Evolutionary conservation across 2,888 invertebrate species (phyloP).

Genomic region (Ectemnius lituratus): DNA sequence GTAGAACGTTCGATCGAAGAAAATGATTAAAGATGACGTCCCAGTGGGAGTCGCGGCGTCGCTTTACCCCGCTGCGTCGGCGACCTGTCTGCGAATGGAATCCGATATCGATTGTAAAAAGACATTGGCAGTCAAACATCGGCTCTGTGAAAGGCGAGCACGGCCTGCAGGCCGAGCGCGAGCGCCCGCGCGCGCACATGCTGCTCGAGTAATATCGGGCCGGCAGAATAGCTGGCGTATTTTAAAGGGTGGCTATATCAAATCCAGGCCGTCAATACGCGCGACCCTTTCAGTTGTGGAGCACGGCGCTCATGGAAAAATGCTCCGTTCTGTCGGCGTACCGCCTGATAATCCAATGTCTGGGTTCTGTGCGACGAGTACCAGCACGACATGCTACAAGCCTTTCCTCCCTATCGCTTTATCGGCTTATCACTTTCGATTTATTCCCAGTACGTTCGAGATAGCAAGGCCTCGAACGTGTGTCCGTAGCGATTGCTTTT

Average conservation of each 20-base stretch:
- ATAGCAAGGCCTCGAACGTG: not conserved
- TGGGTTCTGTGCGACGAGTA: constrained; percentile 19
- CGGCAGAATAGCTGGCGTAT: constrained; percentile 6
- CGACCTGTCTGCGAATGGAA: no score
- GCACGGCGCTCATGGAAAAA: constrained; percentile 18
- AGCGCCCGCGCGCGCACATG: no score
- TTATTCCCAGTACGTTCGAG: constrained; percentile 36
- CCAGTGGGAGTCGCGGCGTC: no score
- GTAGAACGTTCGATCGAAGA: no score
- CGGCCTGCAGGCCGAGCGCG: no score
- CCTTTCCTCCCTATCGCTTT: constrained; percentile 43
- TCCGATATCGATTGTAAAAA: no score
- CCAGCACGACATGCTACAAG: constrained; percentile 26
- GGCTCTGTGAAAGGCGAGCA: no score
- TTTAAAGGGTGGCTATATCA: not conserved
- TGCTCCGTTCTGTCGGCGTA: constrained; percentile 30
- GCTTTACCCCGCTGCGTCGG: no score
- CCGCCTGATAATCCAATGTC: constrained; percentile 41
- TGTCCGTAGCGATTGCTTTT: constrained; percentile 33
- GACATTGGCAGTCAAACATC: no score
- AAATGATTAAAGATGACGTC: no score
- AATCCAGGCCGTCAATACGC: constrained; percentile 11
- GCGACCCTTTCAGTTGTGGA: not conserved
- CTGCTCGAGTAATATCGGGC: not conserved
- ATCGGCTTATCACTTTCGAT: constrained; percentile 46